Evolutionary conservation across 2,888 invertebrate species (phyloP).

Genomic region (Spodoptera littoralis): DNA sequence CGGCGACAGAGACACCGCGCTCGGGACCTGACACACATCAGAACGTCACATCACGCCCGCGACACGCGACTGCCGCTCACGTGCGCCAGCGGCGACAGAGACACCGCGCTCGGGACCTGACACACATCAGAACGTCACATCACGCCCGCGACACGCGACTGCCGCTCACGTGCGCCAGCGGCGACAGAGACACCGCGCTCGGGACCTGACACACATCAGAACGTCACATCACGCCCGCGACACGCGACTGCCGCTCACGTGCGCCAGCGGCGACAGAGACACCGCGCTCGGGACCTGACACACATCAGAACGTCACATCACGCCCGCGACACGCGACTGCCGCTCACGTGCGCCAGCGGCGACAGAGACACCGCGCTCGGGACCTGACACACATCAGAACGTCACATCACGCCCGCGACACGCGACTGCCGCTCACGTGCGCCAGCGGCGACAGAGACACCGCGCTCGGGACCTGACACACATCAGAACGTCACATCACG

Average conservation of each 20-base stretch:
- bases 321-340: constrained; percentile 91
- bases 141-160: constrained; percentile 90
- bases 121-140: too few relatives aligned
- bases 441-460: constrained; percentile 95
- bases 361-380: constrained; percentile 92
- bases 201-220: too few relatives aligned
- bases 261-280: constrained; percentile 94
- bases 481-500: too few relatives aligned
- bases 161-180: constrained; percentile 94
- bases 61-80: constrained; percentile 92
- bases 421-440: constrained; percentile 91
- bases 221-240: too few relatives aligned
- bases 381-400: too few relatives aligned
- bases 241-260: constrained; percentile 91
- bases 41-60: too few relatives aligned
- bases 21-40: constrained; percentile 66
- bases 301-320: too few relatives aligned
- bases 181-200: constrained; percentile 93
- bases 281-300: constrained; percentile 85
- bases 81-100: constrained; percentile 94
- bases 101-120: constrained; percentile 88
- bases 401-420: too few relatives aligned
- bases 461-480: constrained; percentile 80
- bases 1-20: constrained; percentile 94
- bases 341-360: constrained; percentile 93